Evolutionary conservation across 2,888 invertebrate species (phyloP).

Genomic region (Empis stercorea): DNA sequence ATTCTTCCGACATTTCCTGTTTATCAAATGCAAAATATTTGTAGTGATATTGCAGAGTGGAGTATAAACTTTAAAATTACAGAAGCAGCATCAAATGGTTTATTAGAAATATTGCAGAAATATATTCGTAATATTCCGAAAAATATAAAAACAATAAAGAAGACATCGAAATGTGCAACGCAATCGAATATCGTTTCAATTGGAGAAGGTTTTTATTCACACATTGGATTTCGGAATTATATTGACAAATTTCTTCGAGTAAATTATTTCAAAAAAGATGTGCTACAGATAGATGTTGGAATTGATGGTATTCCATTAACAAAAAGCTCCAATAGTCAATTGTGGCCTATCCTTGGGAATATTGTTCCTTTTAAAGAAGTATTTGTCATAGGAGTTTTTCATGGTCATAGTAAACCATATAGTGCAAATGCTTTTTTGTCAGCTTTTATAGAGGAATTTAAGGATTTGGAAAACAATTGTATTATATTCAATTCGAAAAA

Average conservation of each 20-base stretch:
- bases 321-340: neutral
- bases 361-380: constrained; percentile 1
- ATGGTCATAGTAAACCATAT: neutral
- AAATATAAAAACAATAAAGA: neutral
- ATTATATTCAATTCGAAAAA: neutral
- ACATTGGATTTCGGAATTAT: neutral
- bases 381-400: neutral
- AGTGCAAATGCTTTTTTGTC: neutral
- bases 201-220: neutral
- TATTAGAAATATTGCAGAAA: neutral
- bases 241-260: neutral
- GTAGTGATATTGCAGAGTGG: neutral
- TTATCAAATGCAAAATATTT: neutral
- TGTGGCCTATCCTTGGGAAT: neutral
- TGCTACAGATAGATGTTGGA: neutral
- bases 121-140: neutral
- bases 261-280: neutral
- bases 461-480: neutral
- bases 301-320: no score
- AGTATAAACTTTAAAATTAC: neutral
- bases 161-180: neutral
- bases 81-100: neutral
- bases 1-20: neutral
- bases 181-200: neutral
- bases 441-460: neutral